Conservation (phyloP, 2,888 invertebrate species). For the Ommatoiulus sabulosus region DNA sequence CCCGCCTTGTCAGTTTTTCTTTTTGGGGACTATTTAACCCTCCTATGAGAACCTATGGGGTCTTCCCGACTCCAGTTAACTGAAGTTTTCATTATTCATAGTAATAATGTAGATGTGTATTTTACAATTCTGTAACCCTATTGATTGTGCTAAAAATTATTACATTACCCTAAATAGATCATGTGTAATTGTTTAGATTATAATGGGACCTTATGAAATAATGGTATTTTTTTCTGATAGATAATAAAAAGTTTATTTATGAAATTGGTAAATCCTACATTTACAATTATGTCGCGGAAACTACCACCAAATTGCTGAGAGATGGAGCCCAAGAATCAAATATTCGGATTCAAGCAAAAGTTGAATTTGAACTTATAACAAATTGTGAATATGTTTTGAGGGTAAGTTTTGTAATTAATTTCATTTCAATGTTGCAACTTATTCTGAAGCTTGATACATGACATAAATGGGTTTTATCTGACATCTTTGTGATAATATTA, state of each 20-base stretch:
- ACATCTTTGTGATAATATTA: constrained; percentile 50
- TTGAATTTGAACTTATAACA: constrained; percentile 62
- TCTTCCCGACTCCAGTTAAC: too few species aligned
- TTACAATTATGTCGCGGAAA: constrained; percentile 63
- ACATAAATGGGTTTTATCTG: neutral
- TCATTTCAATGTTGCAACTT: neutral
- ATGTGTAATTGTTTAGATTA: too few species aligned
- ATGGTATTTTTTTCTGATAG: constrained; percentile 35
- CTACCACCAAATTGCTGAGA: constrained; percentile 62
- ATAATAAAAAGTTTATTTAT: constrained; percentile 63
- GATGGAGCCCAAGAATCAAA: constrained; percentile 62
- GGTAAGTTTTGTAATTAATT: constrained; percentile 60
- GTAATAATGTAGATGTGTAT: too few species aligned
- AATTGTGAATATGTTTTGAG: constrained; percentile 63
- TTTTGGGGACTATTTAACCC: too few species aligned
- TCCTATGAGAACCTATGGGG: too few species aligned
- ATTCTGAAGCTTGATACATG: neutral
- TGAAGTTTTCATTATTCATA: too few species aligned
- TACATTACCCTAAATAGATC: too few species aligned
- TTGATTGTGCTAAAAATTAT: too few species aligned
- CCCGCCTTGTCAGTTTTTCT: too few species aligned
- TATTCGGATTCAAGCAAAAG: constrained; percentile 63
- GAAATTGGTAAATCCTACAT: constrained; percentile 62
- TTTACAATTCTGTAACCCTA: too few species aligned
- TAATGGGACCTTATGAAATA: too few species aligned